Conservation (phyloP, 2,113 vertebrate genomes). For the Odocoileus hemionus region DNA sequence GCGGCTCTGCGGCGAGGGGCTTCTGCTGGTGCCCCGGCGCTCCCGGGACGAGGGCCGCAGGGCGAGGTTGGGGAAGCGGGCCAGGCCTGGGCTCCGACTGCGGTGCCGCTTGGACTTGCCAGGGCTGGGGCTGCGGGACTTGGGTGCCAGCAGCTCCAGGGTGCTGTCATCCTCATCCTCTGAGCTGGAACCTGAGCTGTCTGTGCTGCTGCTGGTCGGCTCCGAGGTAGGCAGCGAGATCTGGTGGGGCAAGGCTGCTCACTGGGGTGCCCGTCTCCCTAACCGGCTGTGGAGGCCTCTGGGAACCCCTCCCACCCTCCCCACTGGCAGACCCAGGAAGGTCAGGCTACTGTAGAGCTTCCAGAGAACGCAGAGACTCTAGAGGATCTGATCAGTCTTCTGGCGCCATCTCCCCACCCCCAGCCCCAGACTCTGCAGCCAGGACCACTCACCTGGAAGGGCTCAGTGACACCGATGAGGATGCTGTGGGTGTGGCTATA, state of each 20-base stretch:
- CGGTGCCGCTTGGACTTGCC: slow-evolving; percentile 83
- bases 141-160: slow-evolving; percentile 89
- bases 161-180: slow-evolving; percentile 95
- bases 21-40: slow-evolving; percentile 79
- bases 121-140: slow-evolving; percentile 95
- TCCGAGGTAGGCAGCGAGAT: slow-evolving; percentile 89
- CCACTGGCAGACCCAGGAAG: neutral
- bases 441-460: slow-evolving; percentile 89
- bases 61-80: slow-evolving; percentile 92
- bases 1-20: slow-evolving; percentile 86
- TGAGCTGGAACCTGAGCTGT: slow-evolving; percentile 90
- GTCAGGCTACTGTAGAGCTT: neutral
- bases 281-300: neutral
- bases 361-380: neutral
- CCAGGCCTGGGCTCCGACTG: slow-evolving; percentile 88
- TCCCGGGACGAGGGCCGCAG: slow-evolving; percentile 86
- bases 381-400: neutral
- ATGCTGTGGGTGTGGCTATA: slow-evolving; percentile 91
- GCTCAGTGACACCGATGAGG: slow-evolving; percentile 92
- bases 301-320: neutral
- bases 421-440: neutral
- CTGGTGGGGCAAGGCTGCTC: slow-evolving; percentile 69
- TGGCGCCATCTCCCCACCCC: neutral
- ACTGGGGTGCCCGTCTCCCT: neutral
- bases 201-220: slow-evolving; percentile 82